phyloP scores from a whole-genome alignment of 2,888 invertebrate species.

The Heliconius cydno region DNA sequence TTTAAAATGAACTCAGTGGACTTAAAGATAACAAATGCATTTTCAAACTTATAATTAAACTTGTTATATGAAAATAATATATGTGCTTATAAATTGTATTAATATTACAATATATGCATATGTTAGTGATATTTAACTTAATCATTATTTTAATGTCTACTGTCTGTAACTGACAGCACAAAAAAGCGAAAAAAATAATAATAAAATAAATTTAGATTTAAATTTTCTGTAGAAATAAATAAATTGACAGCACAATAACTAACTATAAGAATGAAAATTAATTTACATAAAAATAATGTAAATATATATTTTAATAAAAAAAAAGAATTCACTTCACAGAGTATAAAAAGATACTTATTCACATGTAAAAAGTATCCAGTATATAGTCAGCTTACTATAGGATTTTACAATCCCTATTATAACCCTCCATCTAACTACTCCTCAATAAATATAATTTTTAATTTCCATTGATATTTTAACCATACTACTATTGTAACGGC shows the following conservation, averaged over 20 bases:
- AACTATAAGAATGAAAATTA: not conserved
- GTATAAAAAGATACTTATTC: slow-evolving; percentile 10
- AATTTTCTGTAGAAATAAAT: not conserved
- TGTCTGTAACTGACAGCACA: not conserved
- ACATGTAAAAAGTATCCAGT: slow-evolving; percentile 25
- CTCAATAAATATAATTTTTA: slow-evolving; percentile 19
- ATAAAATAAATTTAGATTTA: not conserved
- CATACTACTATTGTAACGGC: not conserved
- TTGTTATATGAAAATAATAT: not conserved
- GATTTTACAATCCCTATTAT: slow-evolving; percentile 2
- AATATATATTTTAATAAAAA: not conserved
- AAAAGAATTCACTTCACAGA: not conserved
- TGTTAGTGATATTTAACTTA: not conserved
- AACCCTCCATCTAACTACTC: not conserved
- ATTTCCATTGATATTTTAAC: slow-evolving; percentile 25
- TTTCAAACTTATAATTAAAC: slow-evolving; percentile 4
- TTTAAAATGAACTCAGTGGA: not conserved
- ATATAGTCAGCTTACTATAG: slow-evolving; percentile 14
- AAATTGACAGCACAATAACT: not conserved
- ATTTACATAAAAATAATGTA: not conserved
- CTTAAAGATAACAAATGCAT: slow-evolving; percentile 17
- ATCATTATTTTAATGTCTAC: too few relatives aligned
- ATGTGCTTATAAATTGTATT: not conserved
- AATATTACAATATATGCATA: not conserved
- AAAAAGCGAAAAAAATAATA: not conserved